These are phyloP conservation scores for Rallus limicola DNA, from an alignment of 2,113 vertebrate genomes.

Conservation along the genomic window DNA sequence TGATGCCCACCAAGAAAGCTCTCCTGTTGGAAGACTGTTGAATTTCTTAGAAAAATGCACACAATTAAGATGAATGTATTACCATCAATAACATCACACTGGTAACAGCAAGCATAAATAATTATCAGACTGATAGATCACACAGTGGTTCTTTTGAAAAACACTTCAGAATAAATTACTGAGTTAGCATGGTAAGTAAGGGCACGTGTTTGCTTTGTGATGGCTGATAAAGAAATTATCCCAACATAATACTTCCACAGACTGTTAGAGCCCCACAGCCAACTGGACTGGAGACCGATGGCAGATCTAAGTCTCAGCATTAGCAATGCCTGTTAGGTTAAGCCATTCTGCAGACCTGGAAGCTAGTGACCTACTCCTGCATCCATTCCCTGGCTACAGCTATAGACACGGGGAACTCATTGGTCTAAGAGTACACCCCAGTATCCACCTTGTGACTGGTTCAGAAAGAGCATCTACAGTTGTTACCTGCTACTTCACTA, in stretches of 20 bases:
- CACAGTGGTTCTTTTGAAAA: background rate
- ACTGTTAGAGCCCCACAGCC: background rate
- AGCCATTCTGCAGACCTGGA: background rate
- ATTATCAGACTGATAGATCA: background rate
- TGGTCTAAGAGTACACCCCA: background rate
- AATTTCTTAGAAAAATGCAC: background rate
- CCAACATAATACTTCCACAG: background rate
- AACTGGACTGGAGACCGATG: background rate
- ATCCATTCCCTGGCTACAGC: background rate
- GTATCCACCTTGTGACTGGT: background rate
- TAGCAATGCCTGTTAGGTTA: background rate
- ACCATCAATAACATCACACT: background rate
- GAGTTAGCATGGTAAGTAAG: background rate
- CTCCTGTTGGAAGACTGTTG: fast-evolving
- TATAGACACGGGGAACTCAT: background rate
- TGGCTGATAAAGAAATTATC: background rate
- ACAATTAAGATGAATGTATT: background rate
- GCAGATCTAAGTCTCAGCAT: background rate
- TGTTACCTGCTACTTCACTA: background rate
- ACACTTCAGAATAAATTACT: background rate
- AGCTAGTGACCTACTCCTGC: background rate
- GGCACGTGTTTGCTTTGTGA: fast-evolving
- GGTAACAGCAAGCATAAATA: background rate
- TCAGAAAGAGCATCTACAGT: background rate
- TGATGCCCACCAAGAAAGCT: background rate